Evolutionary conservation across 1,140 invertebrate genomes (phyloP).

Genomic region (Musca vetustissima): DNA sequence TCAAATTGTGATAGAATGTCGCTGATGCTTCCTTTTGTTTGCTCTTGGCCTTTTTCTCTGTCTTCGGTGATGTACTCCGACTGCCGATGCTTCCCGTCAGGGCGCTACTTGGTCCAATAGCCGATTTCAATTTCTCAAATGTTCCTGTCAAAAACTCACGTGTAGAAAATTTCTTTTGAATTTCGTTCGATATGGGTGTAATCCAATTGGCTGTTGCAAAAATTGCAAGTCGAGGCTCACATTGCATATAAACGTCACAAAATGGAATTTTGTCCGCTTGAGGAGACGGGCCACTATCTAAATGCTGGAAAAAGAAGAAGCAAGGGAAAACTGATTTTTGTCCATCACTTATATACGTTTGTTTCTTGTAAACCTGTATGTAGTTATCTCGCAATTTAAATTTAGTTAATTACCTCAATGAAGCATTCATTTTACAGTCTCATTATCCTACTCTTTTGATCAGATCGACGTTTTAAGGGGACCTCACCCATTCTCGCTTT

Average conservation of each 20-base stretch:
- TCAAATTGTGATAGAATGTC: slow-evolving; percentile 21
- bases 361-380: too few species aligned
- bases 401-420: too few species aligned
- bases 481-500: too few species aligned
- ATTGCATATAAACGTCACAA: slow-evolving; percentile 33
- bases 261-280: slow-evolving; percentile 38
- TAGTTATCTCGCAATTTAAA: too few species aligned
- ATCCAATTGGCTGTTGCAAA: slow-evolving; percentile 40
- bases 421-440: too few species aligned
- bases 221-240: slow-evolving; percentile 34
- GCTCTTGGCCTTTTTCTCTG: slow-evolving; percentile 29
- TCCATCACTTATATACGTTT: too few species aligned
- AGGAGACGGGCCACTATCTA: slow-evolving; percentile 36
- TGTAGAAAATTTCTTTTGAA: slow-evolving; percentile 33
- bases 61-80: slow-evolving; percentile 20
- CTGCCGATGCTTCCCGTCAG: slow-evolving; percentile 9
- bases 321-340: neutral
- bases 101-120: slow-evolving; percentile 28
- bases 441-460: too few species aligned
- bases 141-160: slow-evolving; percentile 31
- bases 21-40: slow-evolving; percentile 25
- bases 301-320: slow-evolving; percentile 30
- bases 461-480: too few species aligned
- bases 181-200: slow-evolving; percentile 30
- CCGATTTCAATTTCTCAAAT: slow-evolving; percentile 30